A percentile compares a stretch with the other conserved stretches of the same genome.
Evolutionary conservation across 2,888 invertebrate genomes (phyloP).

Genomic region (Pollenia amentaria): DNA sequence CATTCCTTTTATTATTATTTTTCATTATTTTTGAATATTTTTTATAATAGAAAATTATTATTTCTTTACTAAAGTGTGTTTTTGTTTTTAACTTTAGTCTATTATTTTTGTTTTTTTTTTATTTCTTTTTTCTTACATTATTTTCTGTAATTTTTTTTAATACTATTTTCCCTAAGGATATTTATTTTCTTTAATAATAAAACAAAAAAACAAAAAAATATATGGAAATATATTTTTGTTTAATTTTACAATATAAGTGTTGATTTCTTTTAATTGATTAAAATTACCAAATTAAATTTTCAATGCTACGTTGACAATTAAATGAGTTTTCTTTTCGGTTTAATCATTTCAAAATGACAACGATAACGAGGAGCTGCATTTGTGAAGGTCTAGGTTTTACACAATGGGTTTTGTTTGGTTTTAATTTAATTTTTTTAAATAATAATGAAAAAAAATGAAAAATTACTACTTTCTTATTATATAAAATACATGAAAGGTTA

Average conservation of each 20-base stretch:
- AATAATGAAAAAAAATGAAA: constrained; percentile 3
- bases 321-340: constrained; percentile 39
- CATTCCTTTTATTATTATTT: constrained; percentile 32
- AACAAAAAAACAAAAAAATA: constrained; percentile 7
- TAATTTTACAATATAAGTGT: constrained; percentile 28
- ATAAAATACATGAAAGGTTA: not conserved
- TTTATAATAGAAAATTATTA: constrained; percentile 30
- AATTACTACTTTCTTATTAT: not conserved
- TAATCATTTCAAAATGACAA: constrained; percentile 68
- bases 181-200: constrained; percentile 46
- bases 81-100: constrained; percentile 57
- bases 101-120: constrained; percentile 45
- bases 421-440: constrained; percentile 1
- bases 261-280: constrained; percentile 23
- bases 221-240: constrained; percentile 44
- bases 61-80: constrained; percentile 52
- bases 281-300: constrained; percentile 57
- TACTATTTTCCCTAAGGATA: constrained; percentile 73
- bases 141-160: constrained; percentile 53
- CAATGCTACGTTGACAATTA: constrained; percentile 67
- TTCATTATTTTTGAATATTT: constrained; percentile 34
- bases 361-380: constrained; percentile 74
- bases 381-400: constrained; percentile 68
- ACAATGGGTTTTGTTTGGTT: constrained; percentile 38
- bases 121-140: constrained; percentile 56